A percentile compares a stretch with the other conserved stretches of the same genome.
Conservation (phyloP, 2,888 invertebrate genomes). For the Sialis fuliginosa region DNA sequence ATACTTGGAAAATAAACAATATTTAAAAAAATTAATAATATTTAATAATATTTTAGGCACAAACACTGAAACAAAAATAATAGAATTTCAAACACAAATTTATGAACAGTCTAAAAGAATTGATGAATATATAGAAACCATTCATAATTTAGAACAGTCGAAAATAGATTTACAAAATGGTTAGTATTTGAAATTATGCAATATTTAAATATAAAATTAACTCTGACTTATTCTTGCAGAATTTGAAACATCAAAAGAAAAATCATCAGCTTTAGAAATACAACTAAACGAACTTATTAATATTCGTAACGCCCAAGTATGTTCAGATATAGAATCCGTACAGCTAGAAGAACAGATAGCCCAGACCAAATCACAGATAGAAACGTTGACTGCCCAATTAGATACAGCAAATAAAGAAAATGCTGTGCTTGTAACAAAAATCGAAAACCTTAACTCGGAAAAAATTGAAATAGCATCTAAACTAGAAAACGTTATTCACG, state of each 20-base stretch:
- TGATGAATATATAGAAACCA: neutral
- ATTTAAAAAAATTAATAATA: too few species aligned
- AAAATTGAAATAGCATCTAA: slow-evolving; percentile 41
- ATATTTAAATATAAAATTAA: too few species aligned
- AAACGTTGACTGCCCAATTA: slow-evolving; percentile 30
- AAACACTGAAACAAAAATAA: neutral
- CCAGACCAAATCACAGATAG: slow-evolving; percentile 30
- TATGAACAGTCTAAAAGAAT: neutral
- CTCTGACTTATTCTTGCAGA: slow-evolving; percentile 22
- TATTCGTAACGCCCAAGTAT: slow-evolving; percentile 50
- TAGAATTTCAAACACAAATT: neutral
- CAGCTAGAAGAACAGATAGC: slow-evolving; percentile 63
- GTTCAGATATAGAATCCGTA: slow-evolving; percentile 58
- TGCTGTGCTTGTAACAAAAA: slow-evolving; percentile 31
- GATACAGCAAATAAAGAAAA: slow-evolving; percentile 32
- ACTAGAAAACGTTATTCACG: slow-evolving; percentile 46
- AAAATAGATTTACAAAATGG: neutral
- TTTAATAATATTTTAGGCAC: slow-evolving; percentile 1
- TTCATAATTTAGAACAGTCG: neutral
- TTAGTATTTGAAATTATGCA: neutral
- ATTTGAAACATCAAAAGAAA: slow-evolving; percentile 37
- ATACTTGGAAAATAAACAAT: too few species aligned
- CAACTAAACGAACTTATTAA: slow-evolving; percentile 40
- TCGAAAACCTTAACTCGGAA: slow-evolving; percentile 38
- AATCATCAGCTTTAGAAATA: slow-evolving; percentile 40